Evolutionary conservation across 2,113 vertebrate genomes (phyloP), one percentile per base, ranked within the genome.

Genomic region (Cyanoliseus patagonus): DNA sequence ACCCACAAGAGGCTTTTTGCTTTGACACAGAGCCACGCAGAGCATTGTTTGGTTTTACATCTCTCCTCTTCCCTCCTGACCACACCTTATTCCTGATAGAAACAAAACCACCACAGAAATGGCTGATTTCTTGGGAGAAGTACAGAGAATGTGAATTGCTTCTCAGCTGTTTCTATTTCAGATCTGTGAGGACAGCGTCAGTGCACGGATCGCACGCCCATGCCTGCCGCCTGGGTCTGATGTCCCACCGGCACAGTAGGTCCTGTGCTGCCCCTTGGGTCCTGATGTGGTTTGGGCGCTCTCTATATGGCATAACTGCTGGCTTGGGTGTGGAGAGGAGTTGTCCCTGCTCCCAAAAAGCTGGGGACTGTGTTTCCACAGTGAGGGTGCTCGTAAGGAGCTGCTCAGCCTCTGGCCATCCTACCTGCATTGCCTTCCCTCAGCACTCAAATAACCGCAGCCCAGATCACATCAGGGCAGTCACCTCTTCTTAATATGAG

Each of bases 141-240:
- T 16, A 73, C 12, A 68, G 69, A 64, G 24, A 44, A n/a, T n/a
- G 46, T 44, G 9, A 13, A 51, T 46, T n/a, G 30, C 30, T 88
- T 57, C 66, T 47, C 53, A 37, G 52, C 23, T 47, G 14, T 49
- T 49, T 61, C 2, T n/a, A 23, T 28, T 46, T 35, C 37, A 41
- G 2, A 11, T 35, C 47, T 15, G 70, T 23, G 49, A 51, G 66
- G 41, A 49, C 4, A 8, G 27, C n/a, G 23, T 33, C 69, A 28
- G 20, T 25, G 10, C 23, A 15, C 0, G 4, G 27, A 27, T 51
- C 4, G 49, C 35, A 4, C 3, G 0, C 33, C 53, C 10, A 1
- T 37, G 13, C 46, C 46, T 17, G 52, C 47, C 3, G 18, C 28
- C 47, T 7, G 1, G 41, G 24, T 16, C 57, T 16, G 8, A 12